Evolutionary conservation across 2,888 invertebrate species (phyloP), one percentile per base, ranked within the genome.

Genomic region (Acronicta psi): DNA sequence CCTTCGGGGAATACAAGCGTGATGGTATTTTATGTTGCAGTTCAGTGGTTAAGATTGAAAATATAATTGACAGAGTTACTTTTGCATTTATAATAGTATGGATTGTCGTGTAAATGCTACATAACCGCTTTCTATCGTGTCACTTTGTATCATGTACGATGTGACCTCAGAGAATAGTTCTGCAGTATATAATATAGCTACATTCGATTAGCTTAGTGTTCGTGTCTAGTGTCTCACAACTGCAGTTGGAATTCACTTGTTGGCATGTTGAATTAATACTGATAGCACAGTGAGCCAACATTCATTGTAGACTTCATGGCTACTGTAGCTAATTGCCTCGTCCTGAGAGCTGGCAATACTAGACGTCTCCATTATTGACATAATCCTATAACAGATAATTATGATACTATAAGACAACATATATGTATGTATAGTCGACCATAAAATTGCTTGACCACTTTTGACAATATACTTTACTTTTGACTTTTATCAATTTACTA

Each of bases 211-310:
- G 44, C 44, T 56, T 41, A 51, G 50, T 57, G 53, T 62, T 50
- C 45, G 29, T 53, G 44, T 53, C 41, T 31, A 51, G 55, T 58
- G 51, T 52, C 49, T 63, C 69, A 43, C 38, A 23, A 43, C 47
- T 53, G 44, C 46, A 54, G 69, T 53, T 50, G 40, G 29, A 59
- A 59, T 73, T 69, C 55, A 63, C 55, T 69, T 53, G 73, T 61
- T 52, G 58, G 51, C 23, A 44, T 57, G 57, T 70, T 62, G 55
- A 62, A 59, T 62, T 68, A 69, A 73, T 73, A 68, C 29, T 47
- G 51, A 64, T 69, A 70, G 47, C 23, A 51, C 36, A 52, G 20
- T 40, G 43, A 31, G 42, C 38, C 40, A 55, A 58, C 31, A 44
- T 59, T 71, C 46, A 51, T 51, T 67, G 41, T 53, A 31, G 47